Conservation (phyloP, 2,888 invertebrate species). For the Morpho helenor region DNA sequence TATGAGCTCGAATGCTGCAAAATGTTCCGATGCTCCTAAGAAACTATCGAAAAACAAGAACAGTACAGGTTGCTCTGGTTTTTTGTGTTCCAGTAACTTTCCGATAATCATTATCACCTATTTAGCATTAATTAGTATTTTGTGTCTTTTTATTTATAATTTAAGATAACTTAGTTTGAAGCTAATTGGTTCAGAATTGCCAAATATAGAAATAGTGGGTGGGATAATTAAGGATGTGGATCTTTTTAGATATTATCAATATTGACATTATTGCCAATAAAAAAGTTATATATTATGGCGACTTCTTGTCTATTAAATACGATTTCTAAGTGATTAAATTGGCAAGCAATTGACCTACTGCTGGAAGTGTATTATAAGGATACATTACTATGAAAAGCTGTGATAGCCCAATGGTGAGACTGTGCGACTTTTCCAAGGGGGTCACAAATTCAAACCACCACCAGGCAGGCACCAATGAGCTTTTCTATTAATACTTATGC, state of each 20-base stretch:
- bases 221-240: background rate
- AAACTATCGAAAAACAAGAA: no score
- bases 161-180: slow-evolving; percentile 1
- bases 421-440: no score
- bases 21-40: no score
- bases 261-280: background rate
- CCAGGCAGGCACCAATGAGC: no score
- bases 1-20: no score
- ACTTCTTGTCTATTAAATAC: background rate
- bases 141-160: background rate
- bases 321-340: background rate
- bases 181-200: slow-evolving; percentile 1
- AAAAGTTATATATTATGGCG: background rate
- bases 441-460: no score
- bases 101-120: background rate
- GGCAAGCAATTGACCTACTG: background rate
- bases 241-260: background rate
- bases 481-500: no score
- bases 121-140: slow-evolving; percentile 5
- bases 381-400: no score
- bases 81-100: no score
- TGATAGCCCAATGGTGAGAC: no score
- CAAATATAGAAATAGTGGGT: slow-evolving; percentile 7
- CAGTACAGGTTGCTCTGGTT: no score
- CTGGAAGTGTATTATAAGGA: no score